These are phyloP conservation scores for Anaspis maculata DNA, from an alignment of 2,888 invertebrate genomes.

Conservation along the genomic window DNA sequence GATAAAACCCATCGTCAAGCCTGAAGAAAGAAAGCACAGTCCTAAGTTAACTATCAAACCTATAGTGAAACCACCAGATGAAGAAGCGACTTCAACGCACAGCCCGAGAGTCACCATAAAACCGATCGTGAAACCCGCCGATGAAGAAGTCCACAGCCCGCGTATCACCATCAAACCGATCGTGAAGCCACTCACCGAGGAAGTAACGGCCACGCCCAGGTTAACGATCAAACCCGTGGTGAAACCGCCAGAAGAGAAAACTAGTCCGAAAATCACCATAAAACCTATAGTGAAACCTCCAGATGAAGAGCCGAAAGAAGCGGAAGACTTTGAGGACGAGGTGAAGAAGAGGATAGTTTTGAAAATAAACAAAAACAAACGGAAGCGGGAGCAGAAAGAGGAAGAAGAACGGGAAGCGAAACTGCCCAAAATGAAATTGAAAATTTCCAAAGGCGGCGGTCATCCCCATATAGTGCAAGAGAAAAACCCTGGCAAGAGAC, in stretches of 20 bases:
- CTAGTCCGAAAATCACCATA: slow-evolving; percentile 39
- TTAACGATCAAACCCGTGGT: slow-evolving; percentile 47
- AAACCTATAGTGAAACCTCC: slow-evolving; percentile 39
- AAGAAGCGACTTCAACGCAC: too few species aligned
- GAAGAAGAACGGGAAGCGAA: slow-evolving; percentile 37
- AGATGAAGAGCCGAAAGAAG: slow-evolving; percentile 32
- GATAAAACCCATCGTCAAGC: slow-evolving; percentile 49
- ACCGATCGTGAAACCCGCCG: slow-evolving; percentile 36
- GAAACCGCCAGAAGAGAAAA: slow-evolving; percentile 38
- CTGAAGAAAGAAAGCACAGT: slow-evolving; percentile 36
- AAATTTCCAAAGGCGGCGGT: slow-evolving; percentile 44
- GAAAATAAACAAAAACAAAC: slow-evolving; percentile 55
- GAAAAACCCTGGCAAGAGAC: slow-evolving; percentile 6
- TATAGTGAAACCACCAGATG: slow-evolving; percentile 31
- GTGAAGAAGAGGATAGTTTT: slow-evolving; percentile 49
- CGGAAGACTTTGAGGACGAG: slow-evolving; percentile 30
- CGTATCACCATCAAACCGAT: slow-evolving; percentile 49
- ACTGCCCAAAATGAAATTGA: slow-evolving; percentile 47
- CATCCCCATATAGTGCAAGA: slow-evolving; percentile 35
- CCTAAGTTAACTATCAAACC: slow-evolving; percentile 43
- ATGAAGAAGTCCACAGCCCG: slow-evolving; percentile 33
- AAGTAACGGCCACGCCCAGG: slow-evolving; percentile 32
- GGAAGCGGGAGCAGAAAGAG: slow-evolving; percentile 28
- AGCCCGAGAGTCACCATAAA: slow-evolving; percentile 41
- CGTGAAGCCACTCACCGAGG: slow-evolving; percentile 20